Evolutionary conservation across 2,113 vertebrate species (phyloP), one percentile per base, ranked within the genome.

Genomic region (Piprites chloris): DNA sequence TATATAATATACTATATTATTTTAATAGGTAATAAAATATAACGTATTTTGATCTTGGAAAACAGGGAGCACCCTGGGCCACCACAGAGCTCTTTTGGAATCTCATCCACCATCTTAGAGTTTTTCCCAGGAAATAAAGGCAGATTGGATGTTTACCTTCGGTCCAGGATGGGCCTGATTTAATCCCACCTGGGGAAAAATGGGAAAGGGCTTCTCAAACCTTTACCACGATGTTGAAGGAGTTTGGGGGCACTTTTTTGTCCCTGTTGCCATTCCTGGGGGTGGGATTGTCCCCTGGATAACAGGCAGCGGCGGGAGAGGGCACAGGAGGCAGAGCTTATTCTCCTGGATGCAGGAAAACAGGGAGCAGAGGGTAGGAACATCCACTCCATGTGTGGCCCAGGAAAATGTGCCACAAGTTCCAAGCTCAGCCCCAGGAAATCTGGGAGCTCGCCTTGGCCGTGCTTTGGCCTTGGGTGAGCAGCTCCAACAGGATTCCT

Each of bases 401-500:
- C 84, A 79, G 61, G 62, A 88, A 75, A 81, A 52, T 1, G 1
- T 44, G 80, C 37, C 80, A 75, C 37, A 75, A 78, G 14, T 80
- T 90, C 90, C 80, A 78, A 89, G 66, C 90, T 88, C 55, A 39
- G 87, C 76, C 88, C 84, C 67, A 89, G 93, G 90, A 88, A 90
- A 95, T 62, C 41, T 37, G 56, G 59, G 75, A 88, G 71, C 61
- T 81, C 4, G 1, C 44, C 2, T 69, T 88, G 93, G 77, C 93
- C 87, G 87, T 90, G 90, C 90, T 88, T 94, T 94, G 95, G 95
- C 90, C 87, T 93, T 56, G 85, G 84, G 79, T 7, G 15, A 69
- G 41, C 72, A 62, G 84, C 75, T 83, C 68, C 85, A 71, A 88
- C 24, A 72, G 90, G 87, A 93, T 93, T 85, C 87, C 75, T 88